A percentile compares a stretch with the other conserved stretches of the same genome.
phyloP scores from a whole-genome alignment of 2,113 vertebrate species.

The Stictonetta naevosa region DNA sequence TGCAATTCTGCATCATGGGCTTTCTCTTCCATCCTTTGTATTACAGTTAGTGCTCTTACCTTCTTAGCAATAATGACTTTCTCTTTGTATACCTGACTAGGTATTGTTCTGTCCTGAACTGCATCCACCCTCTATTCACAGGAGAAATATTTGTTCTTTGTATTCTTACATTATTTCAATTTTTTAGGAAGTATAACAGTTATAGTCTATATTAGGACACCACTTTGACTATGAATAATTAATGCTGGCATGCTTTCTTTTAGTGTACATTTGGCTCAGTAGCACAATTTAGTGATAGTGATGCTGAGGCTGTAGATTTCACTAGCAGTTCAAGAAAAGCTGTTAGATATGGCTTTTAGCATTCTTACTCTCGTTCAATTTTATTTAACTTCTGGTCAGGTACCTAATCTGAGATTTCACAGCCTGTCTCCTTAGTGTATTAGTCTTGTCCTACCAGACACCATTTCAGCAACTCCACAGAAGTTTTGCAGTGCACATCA shows the following conservation, averaged over 20 bases:
- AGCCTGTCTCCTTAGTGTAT: background rate
- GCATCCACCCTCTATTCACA: background rate
- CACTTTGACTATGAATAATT: background rate
- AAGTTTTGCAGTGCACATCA: background rate
- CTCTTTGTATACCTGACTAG: background rate
- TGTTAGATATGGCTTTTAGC: background rate
- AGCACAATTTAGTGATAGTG: background rate
- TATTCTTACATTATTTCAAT: background rate
- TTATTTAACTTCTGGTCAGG: background rate
- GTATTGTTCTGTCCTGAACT: background rate
- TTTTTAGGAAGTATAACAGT: background rate
- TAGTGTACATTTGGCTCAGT: background rate
- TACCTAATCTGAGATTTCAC: background rate
- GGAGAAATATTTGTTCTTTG: background rate
- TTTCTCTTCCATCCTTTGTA: background rate
- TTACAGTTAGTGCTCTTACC: background rate
- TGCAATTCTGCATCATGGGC: background rate
- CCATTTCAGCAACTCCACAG: background rate
- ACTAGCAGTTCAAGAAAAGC: background rate
- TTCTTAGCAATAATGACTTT: background rate
- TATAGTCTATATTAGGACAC: background rate
- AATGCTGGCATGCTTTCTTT: background rate
- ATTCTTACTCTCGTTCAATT: background rate
- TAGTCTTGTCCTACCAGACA: background rate
- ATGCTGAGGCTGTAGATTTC: slow-evolving; percentile 1